These are phyloP conservation scores for Halictus rubicundus DNA, from an alignment of 1,140 invertebrate species.

Conservation along the genomic window DNA sequence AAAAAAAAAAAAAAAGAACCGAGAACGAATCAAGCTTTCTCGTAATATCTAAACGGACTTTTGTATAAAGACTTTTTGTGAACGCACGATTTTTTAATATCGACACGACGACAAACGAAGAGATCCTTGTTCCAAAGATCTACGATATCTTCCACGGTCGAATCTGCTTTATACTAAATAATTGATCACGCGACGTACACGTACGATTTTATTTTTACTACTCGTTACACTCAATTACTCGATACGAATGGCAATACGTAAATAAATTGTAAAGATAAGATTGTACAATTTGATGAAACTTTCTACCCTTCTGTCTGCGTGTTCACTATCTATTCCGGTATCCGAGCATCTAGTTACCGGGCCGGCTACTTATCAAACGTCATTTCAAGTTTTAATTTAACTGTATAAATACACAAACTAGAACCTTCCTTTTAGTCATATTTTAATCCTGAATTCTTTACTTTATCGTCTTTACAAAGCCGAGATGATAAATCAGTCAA, in stretches of 20 bases:
- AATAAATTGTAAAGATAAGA: conserved; percentile 58
- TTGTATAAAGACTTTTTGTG: not conserved
- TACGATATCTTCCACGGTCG: not conserved
- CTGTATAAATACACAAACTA: too few species aligned
- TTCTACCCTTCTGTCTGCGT: conserved; percentile 28
- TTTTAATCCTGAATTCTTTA: too few species aligned
- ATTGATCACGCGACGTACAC: conserved; percentile 19
- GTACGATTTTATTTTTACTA: conserved; percentile 45
- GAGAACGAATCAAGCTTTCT: not conserved
- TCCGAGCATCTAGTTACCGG: not conserved
- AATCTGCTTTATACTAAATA: conserved; percentile 40
- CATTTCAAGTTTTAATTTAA: too few species aligned
- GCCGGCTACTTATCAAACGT: too few species aligned
- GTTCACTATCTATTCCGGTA: conserved; percentile 15
- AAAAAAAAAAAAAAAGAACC: not conserved
- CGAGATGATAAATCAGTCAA: too few species aligned
- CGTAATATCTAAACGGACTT: conserved; percentile 3
- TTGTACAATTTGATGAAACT: conserved; percentile 39
- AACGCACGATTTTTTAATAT: not conserved
- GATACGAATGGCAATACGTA: conserved; percentile 42
- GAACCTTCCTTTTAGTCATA: too few species aligned
- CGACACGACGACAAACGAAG: not conserved
- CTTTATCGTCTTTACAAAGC: too few species aligned
- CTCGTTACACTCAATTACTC: conserved; percentile 22
- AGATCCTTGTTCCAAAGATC: not conserved